These are phyloP conservation scores for Diachrysia chrysitis DNA, from an alignment of 2,888 invertebrate species.

Conservation along the genomic window DNA sequence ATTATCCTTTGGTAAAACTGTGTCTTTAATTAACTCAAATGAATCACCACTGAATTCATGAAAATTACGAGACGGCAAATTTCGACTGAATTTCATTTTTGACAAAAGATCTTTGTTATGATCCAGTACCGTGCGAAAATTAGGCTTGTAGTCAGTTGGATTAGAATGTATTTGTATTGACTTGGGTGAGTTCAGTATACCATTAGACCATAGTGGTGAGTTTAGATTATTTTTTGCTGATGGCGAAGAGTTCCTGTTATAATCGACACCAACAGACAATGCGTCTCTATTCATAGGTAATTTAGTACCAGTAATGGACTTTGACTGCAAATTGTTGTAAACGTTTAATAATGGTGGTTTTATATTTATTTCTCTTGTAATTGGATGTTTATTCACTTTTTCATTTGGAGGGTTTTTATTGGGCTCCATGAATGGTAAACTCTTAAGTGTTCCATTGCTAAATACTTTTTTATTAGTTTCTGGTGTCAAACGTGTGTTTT, in stretches of 20 bases:
- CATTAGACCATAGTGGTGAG: not conserved
- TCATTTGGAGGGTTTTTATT: not conserved
- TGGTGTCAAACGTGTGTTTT: not conserved
- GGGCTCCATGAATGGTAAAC: not conserved
- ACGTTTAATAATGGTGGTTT: not conserved
- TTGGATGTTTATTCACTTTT: not conserved
- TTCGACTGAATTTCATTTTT: not conserved
- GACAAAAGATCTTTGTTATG: not conserved
- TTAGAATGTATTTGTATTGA: not conserved
- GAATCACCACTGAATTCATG: not conserved
- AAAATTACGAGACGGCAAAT: not conserved
- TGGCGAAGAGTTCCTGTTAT: constrained; percentile 1
- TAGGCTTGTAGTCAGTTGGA: not conserved
- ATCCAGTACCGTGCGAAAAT: not conserved
- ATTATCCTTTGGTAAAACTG: not conserved
- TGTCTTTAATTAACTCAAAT: not conserved
- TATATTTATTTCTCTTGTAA: not conserved
- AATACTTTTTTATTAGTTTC: not conserved
- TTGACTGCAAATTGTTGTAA: not conserved
- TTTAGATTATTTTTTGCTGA: not conserved
- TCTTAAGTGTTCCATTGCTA: not conserved
- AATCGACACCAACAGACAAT: not conserved
- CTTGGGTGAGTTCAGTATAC: not conserved
- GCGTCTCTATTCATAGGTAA: not conserved
- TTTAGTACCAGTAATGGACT: not conserved